Base-by-base conservation (phyloP, 2,113 vertebrate species). In the Oreotragus oreotragus region DNA sequence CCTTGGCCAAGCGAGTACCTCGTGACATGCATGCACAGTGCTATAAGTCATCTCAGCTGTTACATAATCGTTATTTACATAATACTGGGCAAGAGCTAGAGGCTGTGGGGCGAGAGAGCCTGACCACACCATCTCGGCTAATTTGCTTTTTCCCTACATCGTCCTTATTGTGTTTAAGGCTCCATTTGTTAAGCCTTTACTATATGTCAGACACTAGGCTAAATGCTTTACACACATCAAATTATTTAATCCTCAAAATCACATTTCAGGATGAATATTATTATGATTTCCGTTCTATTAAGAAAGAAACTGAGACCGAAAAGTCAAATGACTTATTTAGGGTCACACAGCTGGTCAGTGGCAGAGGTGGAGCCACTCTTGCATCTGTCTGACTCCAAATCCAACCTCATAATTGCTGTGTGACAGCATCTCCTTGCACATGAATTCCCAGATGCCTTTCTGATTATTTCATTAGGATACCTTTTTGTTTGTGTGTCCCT, bases 101-200 rank as follows among this genome's bases (percentile, higher is more conserved):
- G 66, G n/a, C 66, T 70, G 19, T 70, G n/a, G 10, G 66, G n/a
- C 2, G 0, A 70, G 19, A 23, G 10, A 23, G 19, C n/a, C 66
- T 39, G 19, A 23, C 10, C 1, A 70, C 1, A 10, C n/a, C 0
- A 2, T 39, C 66, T 23, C 0, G n/a, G 66, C 66, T 39, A 36
- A n/a, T 70, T 70, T 70, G n/a, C n/a, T 70, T 70, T 70, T 70
- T 6, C 19, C n/a, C n/a, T 70, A 12, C n/a, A 39, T 39, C 0
- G 0, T 62, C 4, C 15, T 66, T 58, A 43, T 33, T 53, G 13
- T 60, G 49, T 96, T 83, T 11, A 55, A 60, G 43, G 47, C 33
- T 81, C 58, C 11, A 7, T 51, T 87, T 92, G 9, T 73, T 57
- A 91, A 45, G 45, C 47, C 39, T 15, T 94, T 89, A 57, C 55